A percentile compares a stretch with the other conserved stretches of the same genome.
phyloP scores from a whole-genome alignment of 2,888 invertebrate genomes.

The Odontomyia ornata region DNA sequence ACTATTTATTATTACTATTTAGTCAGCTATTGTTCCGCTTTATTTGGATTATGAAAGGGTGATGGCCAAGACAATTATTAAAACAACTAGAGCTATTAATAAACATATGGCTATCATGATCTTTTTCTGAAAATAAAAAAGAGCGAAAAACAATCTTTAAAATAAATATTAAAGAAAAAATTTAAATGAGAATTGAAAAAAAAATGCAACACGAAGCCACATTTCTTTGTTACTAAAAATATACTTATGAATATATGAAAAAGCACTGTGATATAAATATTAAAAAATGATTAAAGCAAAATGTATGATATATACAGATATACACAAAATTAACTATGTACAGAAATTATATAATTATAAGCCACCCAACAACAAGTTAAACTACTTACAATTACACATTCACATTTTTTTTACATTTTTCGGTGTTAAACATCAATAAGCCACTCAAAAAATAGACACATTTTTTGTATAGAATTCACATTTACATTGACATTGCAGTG shows the following conservation, averaged over 20 bases:
- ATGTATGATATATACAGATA: not conserved
- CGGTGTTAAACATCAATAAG: not conserved
- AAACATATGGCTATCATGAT: slow-evolving; percentile 88
- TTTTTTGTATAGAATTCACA: not conserved
- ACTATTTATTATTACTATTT: not conserved
- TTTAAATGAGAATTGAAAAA: slow-evolving; percentile 37
- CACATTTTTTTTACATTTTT: not conserved
- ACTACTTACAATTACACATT: not conserved
- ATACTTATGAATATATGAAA: too few relatives aligned
- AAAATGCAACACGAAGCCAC: slow-evolving; percentile 25
- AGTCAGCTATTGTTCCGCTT: slow-evolving; percentile 22
- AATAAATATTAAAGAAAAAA: slow-evolving; percentile 48
- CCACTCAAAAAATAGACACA: not conserved
- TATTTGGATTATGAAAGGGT: slow-evolving; percentile 43
- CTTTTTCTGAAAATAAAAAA: slow-evolving; percentile 83
- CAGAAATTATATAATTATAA: not conserved
- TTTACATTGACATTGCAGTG: not conserved
- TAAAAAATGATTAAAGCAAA: slow-evolving; percentile 54
- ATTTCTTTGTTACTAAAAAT: slow-evolving; percentile 57
- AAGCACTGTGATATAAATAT: slow-evolving; percentile 49
- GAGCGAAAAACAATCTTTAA: slow-evolving; percentile 62
- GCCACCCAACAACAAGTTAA: not conserved
- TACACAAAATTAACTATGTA: not conserved
- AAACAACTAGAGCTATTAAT: slow-evolving; percentile 78
- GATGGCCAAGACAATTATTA: slow-evolving; percentile 73